A percentile compares a stretch with the other conserved stretches of the same genome.
Evolutionary conservation across 2,113 vertebrate genomes (phyloP).

Genomic region (Cyphomyrus plagiostoma): DNA sequence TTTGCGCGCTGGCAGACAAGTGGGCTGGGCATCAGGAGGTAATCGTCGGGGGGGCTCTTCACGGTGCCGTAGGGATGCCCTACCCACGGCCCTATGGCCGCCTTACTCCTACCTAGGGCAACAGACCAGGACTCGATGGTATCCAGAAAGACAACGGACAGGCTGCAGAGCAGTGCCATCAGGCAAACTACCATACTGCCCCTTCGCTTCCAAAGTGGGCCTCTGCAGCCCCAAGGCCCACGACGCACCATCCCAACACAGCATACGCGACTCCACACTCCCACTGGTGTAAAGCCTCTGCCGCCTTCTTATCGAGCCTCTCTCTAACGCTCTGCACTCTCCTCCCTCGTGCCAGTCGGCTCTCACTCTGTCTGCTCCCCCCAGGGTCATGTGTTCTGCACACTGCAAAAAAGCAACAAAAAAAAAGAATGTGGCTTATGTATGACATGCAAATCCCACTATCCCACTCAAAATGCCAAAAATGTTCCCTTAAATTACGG

Average conservation of each 20-base stretch:
- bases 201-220: slow-evolving; percentile 49
- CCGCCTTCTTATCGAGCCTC: neutral
- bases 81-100: slow-evolving; percentile 31
- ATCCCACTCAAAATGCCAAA: neutral
- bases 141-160: slow-evolving; percentile 57
- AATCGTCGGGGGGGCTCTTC: slow-evolving; percentile 52
- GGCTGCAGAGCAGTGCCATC: neutral
- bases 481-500: neutral
- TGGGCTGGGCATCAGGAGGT: slow-evolving; percentile 56
- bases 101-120: slow-evolving; percentile 48
- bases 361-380: neutral
- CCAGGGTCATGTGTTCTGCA: neutral
- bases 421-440: neutral
- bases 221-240: slow-evolving; percentile 48
- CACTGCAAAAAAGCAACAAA: neutral
- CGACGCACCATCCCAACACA: slow-evolving; percentile 46
- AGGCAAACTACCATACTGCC: slow-evolving; percentile 32
- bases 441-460: neutral
- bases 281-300: neutral
- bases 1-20: slow-evolving; percentile 55
- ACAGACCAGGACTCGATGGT: slow-evolving; percentile 59
- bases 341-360: neutral
- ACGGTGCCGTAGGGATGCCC: slow-evolving; percentile 51
- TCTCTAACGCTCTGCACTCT: neutral
- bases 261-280: slow-evolving; percentile 15